Evolutionary conservation across 2,888 invertebrate genomes (phyloP).

Genomic region (Synergus gifuensis): DNA sequence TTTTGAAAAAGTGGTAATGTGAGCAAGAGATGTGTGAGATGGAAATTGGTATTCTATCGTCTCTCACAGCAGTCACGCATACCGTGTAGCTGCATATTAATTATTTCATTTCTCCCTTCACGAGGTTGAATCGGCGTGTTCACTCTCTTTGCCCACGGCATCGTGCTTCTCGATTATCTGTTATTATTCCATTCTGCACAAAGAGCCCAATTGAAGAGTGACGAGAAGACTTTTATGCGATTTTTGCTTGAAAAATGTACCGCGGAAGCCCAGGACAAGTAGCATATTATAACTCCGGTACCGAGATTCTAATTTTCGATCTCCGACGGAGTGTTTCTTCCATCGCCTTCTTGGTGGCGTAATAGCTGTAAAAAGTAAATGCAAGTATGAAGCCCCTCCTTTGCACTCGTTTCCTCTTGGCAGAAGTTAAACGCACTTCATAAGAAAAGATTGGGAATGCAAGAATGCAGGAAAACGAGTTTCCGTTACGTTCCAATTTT

Average conservation of each 20-base stretch:
- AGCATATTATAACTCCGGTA: constrained; percentile 2
- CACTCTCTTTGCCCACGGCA: constrained; percentile 1
- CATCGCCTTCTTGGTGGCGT: background rate
- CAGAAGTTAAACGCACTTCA: constrained; percentile 10
- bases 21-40: background rate
- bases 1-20: background rate
- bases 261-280: background rate
- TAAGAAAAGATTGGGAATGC: constrained; percentile 12
- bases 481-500: constrained; percentile 43
- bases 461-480: constrained; percentile 46
- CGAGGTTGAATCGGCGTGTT: background rate
- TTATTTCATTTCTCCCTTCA: constrained; percentile 1
- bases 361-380: constrained; percentile 3
- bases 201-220: background rate
- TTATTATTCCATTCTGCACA: constrained; percentile 14
- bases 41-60: background rate
- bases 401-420: constrained; percentile 1
- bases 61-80: background rate
- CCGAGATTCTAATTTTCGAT: background rate
- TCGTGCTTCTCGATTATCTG: constrained; percentile 2
- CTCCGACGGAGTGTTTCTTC: constrained; percentile 10
- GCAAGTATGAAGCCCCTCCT: background rate
- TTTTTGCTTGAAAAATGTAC: background rate
- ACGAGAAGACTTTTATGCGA: background rate
- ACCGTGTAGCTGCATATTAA: background rate